Conservation (phyloP, 2,888 invertebrate species). For the Orchesellides sinensis region DNA sequence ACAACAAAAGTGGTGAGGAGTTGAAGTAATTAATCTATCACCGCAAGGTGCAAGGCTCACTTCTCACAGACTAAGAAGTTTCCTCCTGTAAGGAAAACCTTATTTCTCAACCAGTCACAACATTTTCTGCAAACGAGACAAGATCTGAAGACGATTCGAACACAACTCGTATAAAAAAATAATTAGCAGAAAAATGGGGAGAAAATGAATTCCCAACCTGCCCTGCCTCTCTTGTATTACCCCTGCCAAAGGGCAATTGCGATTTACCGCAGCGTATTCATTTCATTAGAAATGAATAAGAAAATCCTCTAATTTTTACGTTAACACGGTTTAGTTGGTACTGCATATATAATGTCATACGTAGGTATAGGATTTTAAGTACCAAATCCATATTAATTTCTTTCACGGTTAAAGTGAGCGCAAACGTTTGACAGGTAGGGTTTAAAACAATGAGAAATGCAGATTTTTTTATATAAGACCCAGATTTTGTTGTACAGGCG, state of each 20-base stretch:
- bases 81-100: background rate
- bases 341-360: background rate
- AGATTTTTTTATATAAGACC: too few relatives aligned
- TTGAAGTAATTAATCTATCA: slow-evolving; percentile 63
- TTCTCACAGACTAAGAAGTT: background rate
- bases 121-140: too few relatives aligned
- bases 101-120: slow-evolving; percentile 19
- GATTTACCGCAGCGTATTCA: background rate
- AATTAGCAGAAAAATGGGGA: slow-evolving; percentile 30
- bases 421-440: too few relatives aligned
- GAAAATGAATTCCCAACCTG: too few relatives aligned
- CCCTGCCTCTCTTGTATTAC: slow-evolving; percentile 41
- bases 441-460: too few relatives aligned
- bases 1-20: too few relatives aligned
- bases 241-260: slow-evolving; percentile 32
- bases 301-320: background rate
- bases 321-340: background rate
- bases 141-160: too few relatives aligned
- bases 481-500: slow-evolving; percentile 23
- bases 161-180: too few relatives aligned
- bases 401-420: too few relatives aligned
- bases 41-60: slow-evolving; percentile 54
- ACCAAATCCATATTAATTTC: too few relatives aligned
- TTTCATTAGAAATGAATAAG: background rate
- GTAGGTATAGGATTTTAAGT: too few relatives aligned